Base-by-base conservation (phyloP, 1,140 invertebrate species). In the Heliothis virescens region DNA sequence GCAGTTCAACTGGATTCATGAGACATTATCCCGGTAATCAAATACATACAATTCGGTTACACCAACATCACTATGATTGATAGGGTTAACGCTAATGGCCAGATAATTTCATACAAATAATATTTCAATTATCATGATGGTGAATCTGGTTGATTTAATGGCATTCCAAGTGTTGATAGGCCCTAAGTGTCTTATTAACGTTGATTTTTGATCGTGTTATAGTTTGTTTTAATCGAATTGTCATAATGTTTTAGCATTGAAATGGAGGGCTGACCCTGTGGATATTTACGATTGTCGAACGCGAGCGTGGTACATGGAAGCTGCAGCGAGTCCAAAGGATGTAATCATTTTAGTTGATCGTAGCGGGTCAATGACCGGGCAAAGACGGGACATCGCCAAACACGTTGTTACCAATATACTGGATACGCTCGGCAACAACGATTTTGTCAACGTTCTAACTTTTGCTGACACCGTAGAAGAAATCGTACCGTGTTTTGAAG, bases 371-470 rank as follows among this genome's bases (percentile, higher is more conserved):
- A 99, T 99, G 99, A 99, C 97, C 53, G 99, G 99, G 7, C 96
- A 98, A 86, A 95, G 98, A 82, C 96, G 97, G 89, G 98, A 98
- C 93, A 99, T 99, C 80, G 99, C 99, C 7, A 97, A 97, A 88
- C 98, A 99, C 87, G 98, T 99, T 16, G 98, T 99, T 53, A 97
- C 98, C 74, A 98, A 98, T 84, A 99, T 99, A 81, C 95, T 99
- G 71, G 99, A 99, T 84, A 99, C 99, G 0, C 96, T 99, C 21
- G 99, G 98, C 78, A 99, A 99, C 92, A 99, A 99, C 95, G 99
- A 99, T 94, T 99, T 98, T 95, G 99, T 99, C 82, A 99, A 99
- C 93, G 97, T 99, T 75, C 97, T 99, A 90, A 97, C 97, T 57
- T 98, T 98, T 95, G 96, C 96, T 76, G 97, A 98, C 76, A 95